Evolutionary conservation across 64 coral and sea anemone species (phyloP).

Genomic region (Orbicella faveolata): DNA sequence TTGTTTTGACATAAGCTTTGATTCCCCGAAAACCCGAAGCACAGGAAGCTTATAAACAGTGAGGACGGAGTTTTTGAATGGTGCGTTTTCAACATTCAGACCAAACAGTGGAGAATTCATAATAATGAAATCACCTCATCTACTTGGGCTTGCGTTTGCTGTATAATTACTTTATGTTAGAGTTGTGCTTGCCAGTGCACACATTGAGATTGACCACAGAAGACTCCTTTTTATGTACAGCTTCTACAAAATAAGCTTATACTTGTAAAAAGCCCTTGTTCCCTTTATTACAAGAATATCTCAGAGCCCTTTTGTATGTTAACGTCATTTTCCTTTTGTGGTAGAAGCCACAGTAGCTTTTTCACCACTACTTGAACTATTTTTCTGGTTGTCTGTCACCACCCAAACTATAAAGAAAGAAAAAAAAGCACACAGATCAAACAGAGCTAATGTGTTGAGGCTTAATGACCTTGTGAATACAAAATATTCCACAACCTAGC

Average conservation of each 20-base stretch:
- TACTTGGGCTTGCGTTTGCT: slow-evolving; percentile 94
- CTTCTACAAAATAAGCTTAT: too few relatives aligned
- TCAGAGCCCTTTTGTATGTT: not conserved
- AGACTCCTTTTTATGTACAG: too few relatives aligned
- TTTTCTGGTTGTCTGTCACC: not conserved
- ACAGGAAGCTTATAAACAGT: too few relatives aligned
- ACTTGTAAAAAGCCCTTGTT: not conserved
- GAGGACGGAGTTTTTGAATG: not conserved
- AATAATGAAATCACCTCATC: slow-evolving; percentile 77
- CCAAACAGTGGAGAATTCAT: not conserved
- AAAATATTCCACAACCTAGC: not conserved
- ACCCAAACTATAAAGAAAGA: slow-evolving; percentile 5
- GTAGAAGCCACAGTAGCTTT: not conserved
- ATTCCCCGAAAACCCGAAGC: not conserved
- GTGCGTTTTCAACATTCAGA: not conserved
- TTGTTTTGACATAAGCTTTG: too few relatives aligned
- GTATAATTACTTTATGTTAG: not conserved
- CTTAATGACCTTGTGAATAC: not conserved
- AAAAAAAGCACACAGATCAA: not conserved
- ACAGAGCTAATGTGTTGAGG: not conserved
- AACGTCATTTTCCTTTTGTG: not conserved
- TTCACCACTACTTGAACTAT: too few relatives aligned
- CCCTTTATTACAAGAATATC: not conserved
- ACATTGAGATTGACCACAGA: too few relatives aligned
- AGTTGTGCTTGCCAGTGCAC: too few relatives aligned